Evolutionary conservation across 2,797 vertebrate species (phyloP).

Genomic region (Enteromius anoplus): DNA sequence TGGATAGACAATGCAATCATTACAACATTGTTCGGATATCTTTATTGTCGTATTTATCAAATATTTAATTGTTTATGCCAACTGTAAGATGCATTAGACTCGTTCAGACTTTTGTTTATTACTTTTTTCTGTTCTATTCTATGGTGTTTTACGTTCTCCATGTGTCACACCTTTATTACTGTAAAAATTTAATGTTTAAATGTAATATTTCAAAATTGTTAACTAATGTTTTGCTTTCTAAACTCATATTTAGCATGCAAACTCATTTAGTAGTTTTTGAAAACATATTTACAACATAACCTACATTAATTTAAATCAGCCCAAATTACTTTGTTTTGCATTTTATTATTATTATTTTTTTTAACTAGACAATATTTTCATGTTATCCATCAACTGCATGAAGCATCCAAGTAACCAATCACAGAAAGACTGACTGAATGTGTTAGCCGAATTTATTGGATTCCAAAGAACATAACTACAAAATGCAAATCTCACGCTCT

Average conservation of each 20-base stretch:
- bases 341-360: no score
- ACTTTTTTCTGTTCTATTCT: no score
- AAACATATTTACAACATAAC: background rate
- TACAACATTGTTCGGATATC: background rate
- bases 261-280: no score
- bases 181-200: background rate
- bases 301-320: background rate
- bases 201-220: no score
- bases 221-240: rapidly evolving
- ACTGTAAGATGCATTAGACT: background rate
- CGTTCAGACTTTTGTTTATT: no score
- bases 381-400: background rate
- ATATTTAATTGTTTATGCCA: background rate
- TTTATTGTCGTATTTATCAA: no score
- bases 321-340: background rate
- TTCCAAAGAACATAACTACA: no score
- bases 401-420: background rate
- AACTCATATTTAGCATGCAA: no score
- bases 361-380: no score
- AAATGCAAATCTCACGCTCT: background rate
- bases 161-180: no score
- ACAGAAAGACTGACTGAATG: background rate
- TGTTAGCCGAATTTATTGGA: background rate
- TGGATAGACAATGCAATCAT: no score
- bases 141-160: background rate